A percentile compares a stretch with the other conserved stretches of the same genome.
phyloP scores from a whole-genome alignment of 2,888 invertebrate genomes.

The Protophormia terraenovae region DNA sequence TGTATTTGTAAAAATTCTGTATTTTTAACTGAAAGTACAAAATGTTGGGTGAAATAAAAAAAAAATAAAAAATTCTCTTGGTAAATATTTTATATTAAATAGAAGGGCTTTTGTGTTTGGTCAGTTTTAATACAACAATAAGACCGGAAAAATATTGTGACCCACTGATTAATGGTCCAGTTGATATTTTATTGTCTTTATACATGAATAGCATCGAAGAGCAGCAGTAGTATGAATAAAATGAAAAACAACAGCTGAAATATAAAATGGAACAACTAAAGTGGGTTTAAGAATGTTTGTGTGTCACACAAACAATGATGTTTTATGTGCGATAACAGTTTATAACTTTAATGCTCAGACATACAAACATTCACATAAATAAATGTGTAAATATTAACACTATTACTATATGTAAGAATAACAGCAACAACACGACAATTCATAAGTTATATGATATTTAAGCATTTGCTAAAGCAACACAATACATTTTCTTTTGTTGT shows the following conservation, averaged over 20 bases:
- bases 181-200: constrained; percentile 33
- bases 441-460: not conserved
- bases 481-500: not conserved
- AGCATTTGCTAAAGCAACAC: not conserved
- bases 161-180: constrained; percentile 53
- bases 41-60: constrained; percentile 13
- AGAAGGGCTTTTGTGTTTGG: constrained; percentile 17
- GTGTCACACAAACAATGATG: not conserved
- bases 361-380: not conserved
- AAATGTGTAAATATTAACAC: not conserved
- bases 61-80: constrained; percentile 21
- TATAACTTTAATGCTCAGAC: not conserved
- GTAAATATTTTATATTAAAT: constrained; percentile 29
- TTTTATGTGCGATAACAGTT: not conserved
- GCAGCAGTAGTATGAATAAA: not conserved
- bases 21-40: constrained; percentile 10
- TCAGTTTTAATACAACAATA: constrained; percentile 26
- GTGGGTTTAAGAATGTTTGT: not conserved
- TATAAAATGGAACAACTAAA: not conserved
- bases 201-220: not conserved
- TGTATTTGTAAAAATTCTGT: not conserved
- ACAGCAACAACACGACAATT: no score
- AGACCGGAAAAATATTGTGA: constrained; percentile 38
- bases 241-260: not conserved
- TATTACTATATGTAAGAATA: not conserved